Base-by-base conservation (phyloP, 2,113 vertebrate genomes). In the Oostethus manadensis region DNA sequence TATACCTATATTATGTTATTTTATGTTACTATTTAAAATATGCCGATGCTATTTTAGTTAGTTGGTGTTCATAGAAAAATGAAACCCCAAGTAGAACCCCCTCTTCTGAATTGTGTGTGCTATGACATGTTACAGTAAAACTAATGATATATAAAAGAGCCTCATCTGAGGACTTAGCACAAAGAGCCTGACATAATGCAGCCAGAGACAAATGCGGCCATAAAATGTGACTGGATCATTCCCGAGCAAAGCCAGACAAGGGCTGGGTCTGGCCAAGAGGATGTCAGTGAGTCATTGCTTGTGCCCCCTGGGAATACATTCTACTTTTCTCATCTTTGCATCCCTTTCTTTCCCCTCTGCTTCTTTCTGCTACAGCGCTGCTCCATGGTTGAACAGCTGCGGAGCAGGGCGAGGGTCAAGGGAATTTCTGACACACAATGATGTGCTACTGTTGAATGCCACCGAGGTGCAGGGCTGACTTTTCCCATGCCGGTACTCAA, bases 401-500 rank as follows among this genome's bases (percentile, higher is more conserved):
- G 80, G 59, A 74, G 66, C 73, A 77, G 66, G 72, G 78, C 68
- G 59, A 63, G 65, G 76, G 81, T 85, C 73, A 76, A 82, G 78
- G 57, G 75, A 84, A 78, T 79, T 78, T 61, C 71, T 51, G 63
- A 64, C 72, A 73, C 58, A 80, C 29, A 62, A 46, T 63, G 77
- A 73, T 66, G 61, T 72, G 75, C 80, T 76, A 74, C 75, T 83
- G 81, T 79, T 86, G 76, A 83, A 85, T 76, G 68, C 74, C 76
- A 58, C 79, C 73, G 76, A 74, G 65, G 58, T 23, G 17, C 66
- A 38, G 71, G 64, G 73, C 68, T 76, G 74, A 58, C 82, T 80
- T 88, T 89, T 88, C 86, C 86, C 87, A 88, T 85, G 87, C 80
- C 87, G 81, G 79, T 76, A 75, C 71, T 84, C 73, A 82, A 82